These are phyloP conservation scores for Macrobrachium nipponense DNA, from an alignment of 1,140 invertebrate genomes.

Conservation along the genomic window DNA sequence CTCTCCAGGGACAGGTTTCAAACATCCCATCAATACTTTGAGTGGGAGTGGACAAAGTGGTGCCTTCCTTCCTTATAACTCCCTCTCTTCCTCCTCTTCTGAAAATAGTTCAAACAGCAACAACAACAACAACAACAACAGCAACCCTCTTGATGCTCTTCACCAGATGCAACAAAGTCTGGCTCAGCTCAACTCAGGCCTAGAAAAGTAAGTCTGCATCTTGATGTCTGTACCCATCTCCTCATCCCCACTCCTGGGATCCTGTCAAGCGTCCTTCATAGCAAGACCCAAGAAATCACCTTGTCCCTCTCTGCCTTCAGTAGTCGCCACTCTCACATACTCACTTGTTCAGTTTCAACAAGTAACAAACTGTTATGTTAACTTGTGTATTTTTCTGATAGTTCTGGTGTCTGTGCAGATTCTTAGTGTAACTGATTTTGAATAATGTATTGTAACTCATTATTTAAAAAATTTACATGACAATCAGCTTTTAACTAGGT, in stretches of 20 bases:
- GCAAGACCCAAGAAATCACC: neutral
- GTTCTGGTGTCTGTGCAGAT: no score
- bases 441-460: no score
- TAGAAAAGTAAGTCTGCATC: conserved; percentile 62
- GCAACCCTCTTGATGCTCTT: conserved; percentile 61
- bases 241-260: neutral
- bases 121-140: conserved; percentile 9
- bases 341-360: neutral
- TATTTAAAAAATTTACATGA: no score
- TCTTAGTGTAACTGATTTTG: no score
- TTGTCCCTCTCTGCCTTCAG: neutral
- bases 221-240: neutral
- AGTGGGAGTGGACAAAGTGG: conserved; percentile 48
- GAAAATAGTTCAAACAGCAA: no score
- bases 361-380: neutral
- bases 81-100: conserved; percentile 66
- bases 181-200: conserved; percentile 63
- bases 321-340: conserved; percentile 6
- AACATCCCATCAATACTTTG: conserved; percentile 52
- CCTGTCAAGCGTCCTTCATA: neutral
- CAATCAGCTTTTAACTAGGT: no score
- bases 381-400: no score
- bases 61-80: conserved; percentile 66
- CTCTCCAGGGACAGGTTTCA: conserved; percentile 70
- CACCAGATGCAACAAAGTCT: conserved; percentile 64